These are phyloP conservation scores for Ylistrum balloti DNA, from an alignment of 1,140 invertebrate species.

Conservation along the genomic window DNA sequence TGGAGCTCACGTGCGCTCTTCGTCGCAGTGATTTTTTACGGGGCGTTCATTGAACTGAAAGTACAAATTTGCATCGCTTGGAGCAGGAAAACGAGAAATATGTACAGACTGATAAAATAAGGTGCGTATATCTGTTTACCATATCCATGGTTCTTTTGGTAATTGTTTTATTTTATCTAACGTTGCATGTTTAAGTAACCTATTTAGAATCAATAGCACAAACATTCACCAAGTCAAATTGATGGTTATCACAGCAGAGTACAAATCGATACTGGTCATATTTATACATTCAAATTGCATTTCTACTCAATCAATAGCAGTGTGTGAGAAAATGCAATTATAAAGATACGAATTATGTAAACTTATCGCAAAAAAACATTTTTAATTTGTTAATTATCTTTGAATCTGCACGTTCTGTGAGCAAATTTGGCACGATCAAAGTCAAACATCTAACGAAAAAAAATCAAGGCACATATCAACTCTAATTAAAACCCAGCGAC, in stretches of 20 bases:
- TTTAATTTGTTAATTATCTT: background rate
- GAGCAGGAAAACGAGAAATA: too few species aligned
- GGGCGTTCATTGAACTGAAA: too few species aligned
- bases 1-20: too few species aligned
- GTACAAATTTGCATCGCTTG: too few species aligned
- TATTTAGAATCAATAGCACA: background rate
- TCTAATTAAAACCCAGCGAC: conserved; percentile 17
- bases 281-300: background rate
- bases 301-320: background rate
- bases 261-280: background rate
- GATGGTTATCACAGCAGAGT: background rate
- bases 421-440: background rate
- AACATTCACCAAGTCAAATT: background rate
- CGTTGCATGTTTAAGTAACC: background rate
- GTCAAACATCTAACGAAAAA: background rate
- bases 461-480: background rate
- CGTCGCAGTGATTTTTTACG: too few species aligned
- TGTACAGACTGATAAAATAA: background rate
- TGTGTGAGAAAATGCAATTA: background rate
- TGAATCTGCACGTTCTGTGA: background rate
- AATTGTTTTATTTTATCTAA: background rate
- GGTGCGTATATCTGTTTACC: background rate
- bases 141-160: background rate
- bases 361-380: background rate
- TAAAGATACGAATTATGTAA: background rate